These are phyloP conservation scores for Doryteuthis pealeii DNA, from an alignment of 1,140 invertebrate genomes.

Conservation along the genomic window DNA sequence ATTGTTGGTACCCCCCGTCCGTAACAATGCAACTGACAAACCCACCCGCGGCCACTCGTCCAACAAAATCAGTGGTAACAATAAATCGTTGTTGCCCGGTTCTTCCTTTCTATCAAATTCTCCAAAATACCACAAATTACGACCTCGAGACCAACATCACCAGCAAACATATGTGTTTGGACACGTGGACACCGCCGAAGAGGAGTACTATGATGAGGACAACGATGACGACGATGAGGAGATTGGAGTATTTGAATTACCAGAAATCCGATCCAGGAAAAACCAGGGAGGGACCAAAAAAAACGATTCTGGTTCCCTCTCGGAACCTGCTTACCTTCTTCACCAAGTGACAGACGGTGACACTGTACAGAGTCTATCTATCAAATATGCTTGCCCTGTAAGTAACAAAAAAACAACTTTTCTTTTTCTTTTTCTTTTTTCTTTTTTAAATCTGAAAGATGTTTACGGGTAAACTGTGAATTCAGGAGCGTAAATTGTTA, in stretches of 20 bases:
- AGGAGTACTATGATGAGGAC: constrained; percentile 44
- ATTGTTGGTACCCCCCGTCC: too few relatives aligned
- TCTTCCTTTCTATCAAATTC: not conserved
- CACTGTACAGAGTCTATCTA: constrained; percentile 44
- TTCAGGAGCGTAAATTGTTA: too few relatives aligned
- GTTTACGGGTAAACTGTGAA: too few relatives aligned
- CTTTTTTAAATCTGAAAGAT: too few relatives aligned
- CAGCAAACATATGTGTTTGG: not conserved
- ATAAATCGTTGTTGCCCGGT: too few relatives aligned
- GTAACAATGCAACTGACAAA: too few relatives aligned
- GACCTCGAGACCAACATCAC: not conserved
- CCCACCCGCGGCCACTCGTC: too few relatives aligned
- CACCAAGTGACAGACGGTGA: constrained; percentile 42
- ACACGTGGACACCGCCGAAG: constrained; percentile 29
- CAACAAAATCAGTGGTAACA: too few relatives aligned
- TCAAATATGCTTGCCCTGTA: constrained; percentile 49
- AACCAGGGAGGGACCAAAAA: constrained; percentile 5
- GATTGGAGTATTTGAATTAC: constrained; percentile 40
- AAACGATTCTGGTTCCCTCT: not conserved
- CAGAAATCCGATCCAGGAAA: constrained; percentile 33
- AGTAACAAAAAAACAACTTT: not conserved
- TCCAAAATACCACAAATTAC: not conserved
- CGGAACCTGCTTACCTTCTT: constrained; percentile 36
- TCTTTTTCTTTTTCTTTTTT: constrained; percentile 22
- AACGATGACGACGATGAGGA: constrained; percentile 38